A percentile compares a stretch with the other conserved stretches of the same genome.
These are phyloP conservation scores for Podocnemis expansa DNA, from an alignment of 2,113 vertebrate genomes.

Conservation along the genomic window DNA sequence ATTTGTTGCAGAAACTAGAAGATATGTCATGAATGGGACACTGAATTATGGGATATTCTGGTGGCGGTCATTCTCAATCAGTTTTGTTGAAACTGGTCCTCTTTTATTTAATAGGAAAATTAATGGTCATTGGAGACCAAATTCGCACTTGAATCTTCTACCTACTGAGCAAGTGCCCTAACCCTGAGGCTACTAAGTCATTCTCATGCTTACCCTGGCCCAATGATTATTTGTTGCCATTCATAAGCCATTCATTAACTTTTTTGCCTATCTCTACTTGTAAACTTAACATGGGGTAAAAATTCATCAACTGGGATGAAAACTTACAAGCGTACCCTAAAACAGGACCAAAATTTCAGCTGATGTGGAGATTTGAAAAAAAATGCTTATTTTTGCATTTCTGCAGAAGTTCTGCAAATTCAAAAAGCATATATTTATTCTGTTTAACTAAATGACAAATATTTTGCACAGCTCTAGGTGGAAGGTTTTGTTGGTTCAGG, in stretches of 20 bases:
- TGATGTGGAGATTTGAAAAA: background rate
- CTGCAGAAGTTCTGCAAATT: background rate
- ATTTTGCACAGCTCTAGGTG: background rate
- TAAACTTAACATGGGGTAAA: background rate
- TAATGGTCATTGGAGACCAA: background rate
- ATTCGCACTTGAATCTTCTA: background rate
- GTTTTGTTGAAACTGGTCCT: background rate
- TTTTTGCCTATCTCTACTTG: background rate
- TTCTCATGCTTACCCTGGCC: background rate
- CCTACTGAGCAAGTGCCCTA: background rate
- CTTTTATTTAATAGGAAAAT: background rate
- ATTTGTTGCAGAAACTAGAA: background rate
- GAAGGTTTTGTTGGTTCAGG: conserved; percentile 3
- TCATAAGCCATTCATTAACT: background rate
- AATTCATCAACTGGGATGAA: fast-evolving
- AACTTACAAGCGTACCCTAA: fast-evolving
- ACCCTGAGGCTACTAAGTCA: background rate
- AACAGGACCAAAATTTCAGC: background rate
- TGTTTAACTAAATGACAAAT: background rate
- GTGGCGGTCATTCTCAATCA: background rate
- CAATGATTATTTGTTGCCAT: background rate
- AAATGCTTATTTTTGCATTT: background rate
- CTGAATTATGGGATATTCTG: background rate
- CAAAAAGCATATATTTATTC: background rate
- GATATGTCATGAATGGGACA: background rate